Conservation (phyloP, 2,888 invertebrate genomes). For the Drosophila differens region DNA sequence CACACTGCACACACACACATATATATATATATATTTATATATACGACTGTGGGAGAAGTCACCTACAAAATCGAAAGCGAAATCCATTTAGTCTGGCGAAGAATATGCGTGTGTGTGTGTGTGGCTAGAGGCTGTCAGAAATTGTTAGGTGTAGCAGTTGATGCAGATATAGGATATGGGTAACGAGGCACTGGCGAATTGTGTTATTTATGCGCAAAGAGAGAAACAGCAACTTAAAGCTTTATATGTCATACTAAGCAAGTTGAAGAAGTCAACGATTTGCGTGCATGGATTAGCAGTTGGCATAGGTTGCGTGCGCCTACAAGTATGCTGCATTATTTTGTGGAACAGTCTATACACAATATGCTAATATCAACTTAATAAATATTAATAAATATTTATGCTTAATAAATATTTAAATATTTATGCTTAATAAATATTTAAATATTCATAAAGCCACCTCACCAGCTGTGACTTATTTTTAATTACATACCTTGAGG, state of each 20-base stretch:
- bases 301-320: neutral
- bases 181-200: constrained; percentile 43
- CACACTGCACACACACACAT: neutral
- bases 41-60: constrained; percentile 5
- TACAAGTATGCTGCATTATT: constrained; percentile 11
- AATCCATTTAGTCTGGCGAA: constrained; percentile 54
- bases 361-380: neutral
- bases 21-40: neutral
- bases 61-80: constrained; percentile 78
- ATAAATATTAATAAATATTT: neutral
- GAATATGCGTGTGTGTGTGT: constrained; percentile 7
- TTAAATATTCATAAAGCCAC: too few species aligned
- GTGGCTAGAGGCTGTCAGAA: constrained; percentile 15
- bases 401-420: neutral
- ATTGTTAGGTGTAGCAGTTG: constrained; percentile 23
- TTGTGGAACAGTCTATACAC: neutral
- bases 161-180: constrained; percentile 31
- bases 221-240: constrained; percentile 17
- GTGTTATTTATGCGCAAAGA: constrained; percentile 13
- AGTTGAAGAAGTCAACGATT: neutral
- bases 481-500: neutral
- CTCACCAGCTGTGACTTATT: neutral
- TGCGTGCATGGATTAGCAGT: constrained; percentile 8
- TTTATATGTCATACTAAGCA: neutral
- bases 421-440: neutral